Percentiles rank a stretch among this genome's conserved stretches.
These are phyloP conservation scores for Spodoptera frugiperda DNA, from an alignment of 1,140 invertebrate species.

Conservation along the genomic window DNA sequence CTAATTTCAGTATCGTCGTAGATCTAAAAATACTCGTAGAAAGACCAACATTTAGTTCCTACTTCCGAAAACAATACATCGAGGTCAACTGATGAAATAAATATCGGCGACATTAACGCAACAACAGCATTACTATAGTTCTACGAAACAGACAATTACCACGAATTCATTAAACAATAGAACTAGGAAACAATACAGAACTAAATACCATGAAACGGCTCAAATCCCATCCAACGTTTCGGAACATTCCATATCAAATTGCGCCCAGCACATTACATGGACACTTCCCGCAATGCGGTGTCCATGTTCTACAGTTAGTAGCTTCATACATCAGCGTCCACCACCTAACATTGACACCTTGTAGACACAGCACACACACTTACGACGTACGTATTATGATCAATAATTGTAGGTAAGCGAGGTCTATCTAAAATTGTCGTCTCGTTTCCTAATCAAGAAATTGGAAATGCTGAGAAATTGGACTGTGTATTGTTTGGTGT, in stretches of 20 bases:
- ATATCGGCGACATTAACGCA: background rate
- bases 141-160: background rate
- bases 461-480: conserved; percentile 50
- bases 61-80: background rate
- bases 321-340: conserved; percentile 48
- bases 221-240: conserved; percentile 20
- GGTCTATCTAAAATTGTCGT: conserved; percentile 47
- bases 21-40: too few relatives aligned
- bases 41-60: too few relatives aligned
- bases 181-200: conserved; percentile 32
- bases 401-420: conserved; percentile 1
- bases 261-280: conserved; percentile 43
- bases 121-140: background rate
- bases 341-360: conserved; percentile 45
- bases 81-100: background rate
- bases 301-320: conserved; percentile 45
- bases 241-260: conserved; percentile 42
- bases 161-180: conserved; percentile 15
- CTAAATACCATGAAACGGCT: conserved; percentile 24
- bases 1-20: too few relatives aligned
- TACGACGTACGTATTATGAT: background rate
- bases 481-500: background rate
- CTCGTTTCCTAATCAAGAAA: conserved; percentile 49
- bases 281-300: conserved; percentile 57
- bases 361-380: background rate